phyloP scores from a whole-genome alignment of 2,113 vertebrate genomes.

The Stictonetta naevosa region DNA sequence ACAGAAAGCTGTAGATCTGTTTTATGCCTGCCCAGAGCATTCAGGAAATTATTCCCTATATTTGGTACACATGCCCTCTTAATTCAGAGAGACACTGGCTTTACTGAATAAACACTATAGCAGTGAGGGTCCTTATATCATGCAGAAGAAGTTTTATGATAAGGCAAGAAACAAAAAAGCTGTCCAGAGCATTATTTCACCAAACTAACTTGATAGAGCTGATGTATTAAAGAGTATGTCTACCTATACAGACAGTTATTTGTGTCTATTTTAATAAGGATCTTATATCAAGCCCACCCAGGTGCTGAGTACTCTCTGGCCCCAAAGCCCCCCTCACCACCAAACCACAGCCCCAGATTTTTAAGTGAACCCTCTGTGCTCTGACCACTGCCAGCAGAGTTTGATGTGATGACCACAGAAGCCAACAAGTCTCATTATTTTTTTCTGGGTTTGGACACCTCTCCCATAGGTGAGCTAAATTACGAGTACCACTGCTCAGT shows the following conservation, averaged over 20 bases:
- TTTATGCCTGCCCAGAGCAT: background rate
- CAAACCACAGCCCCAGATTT: background rate
- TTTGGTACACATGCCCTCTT: background rate
- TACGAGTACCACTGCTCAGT: background rate
- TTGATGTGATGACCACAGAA: background rate
- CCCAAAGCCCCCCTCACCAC: background rate
- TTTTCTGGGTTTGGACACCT: background rate
- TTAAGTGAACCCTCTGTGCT: background rate
- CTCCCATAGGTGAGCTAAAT: background rate
- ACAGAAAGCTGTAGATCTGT: background rate
- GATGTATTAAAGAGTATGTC: background rate
- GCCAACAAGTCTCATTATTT: accelerated
- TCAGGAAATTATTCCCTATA: background rate
- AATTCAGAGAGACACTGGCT: background rate
- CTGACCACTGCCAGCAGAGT: background rate
- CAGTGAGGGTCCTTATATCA: background rate
- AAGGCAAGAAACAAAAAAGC: background rate
- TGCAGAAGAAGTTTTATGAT: background rate
- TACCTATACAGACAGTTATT: background rate
- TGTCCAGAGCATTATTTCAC: background rate
- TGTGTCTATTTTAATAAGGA: background rate
- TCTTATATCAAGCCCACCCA: background rate
- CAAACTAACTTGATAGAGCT: background rate
- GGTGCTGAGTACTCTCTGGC: background rate
- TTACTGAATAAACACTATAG: background rate